phyloP scores from a whole-genome alignment of 2,113 vertebrate genomes.

The Dromiciops gliroides region DNA sequence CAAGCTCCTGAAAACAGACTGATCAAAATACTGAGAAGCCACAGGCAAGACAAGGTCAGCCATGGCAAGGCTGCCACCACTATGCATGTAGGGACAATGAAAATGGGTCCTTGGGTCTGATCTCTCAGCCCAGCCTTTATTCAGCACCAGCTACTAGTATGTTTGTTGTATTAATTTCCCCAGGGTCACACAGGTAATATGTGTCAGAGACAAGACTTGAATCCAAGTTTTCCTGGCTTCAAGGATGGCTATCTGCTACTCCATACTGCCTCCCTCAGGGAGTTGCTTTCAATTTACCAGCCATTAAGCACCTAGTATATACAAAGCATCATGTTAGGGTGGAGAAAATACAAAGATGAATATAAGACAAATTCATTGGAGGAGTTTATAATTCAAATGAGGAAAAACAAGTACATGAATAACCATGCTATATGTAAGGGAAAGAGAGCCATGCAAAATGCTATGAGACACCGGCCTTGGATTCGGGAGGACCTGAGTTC shows the following conservation, averaged over 20 bases:
- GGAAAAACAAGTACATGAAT: background rate
- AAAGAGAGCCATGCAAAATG: background rate
- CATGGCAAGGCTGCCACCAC: background rate
- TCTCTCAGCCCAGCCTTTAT: background rate
- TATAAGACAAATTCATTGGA: background rate
- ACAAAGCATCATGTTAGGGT: background rate
- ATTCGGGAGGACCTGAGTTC: too few relatives aligned
- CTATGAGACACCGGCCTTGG: too few relatives aligned
- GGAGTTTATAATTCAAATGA: background rate
- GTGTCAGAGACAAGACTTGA: background rate
- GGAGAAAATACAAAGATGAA: background rate
- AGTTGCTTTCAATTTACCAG: background rate
- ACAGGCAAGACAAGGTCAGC: background rate
- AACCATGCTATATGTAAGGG: background rate
- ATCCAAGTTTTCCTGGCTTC: background rate
- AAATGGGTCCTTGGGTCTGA: background rate
- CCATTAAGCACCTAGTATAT: background rate
- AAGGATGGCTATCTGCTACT: background rate
- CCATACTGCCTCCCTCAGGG: background rate
- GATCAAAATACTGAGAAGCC: background rate
- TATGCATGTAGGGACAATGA: background rate
- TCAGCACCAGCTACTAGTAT: too few relatives aligned
- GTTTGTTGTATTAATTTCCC: too few relatives aligned
- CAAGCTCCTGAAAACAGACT: conserved; percentile 42
- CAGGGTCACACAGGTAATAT: background rate